Base-by-base conservation (phyloP, 2,888 invertebrate species). In the Syrphus vitripennis region DNA sequence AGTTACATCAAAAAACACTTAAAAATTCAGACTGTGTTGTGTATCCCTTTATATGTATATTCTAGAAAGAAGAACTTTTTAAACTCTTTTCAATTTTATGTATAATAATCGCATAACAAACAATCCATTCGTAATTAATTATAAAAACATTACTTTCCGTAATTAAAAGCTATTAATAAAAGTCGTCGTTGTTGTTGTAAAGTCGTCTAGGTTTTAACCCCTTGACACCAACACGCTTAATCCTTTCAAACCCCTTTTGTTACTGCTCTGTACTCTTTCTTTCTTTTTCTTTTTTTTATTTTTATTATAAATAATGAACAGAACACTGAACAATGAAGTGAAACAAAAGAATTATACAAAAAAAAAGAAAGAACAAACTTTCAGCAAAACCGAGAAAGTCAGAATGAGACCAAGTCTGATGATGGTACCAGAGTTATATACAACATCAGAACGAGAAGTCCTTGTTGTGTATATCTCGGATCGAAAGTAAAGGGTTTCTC, bases 131-230 rank as follows among this genome's bases (percentile, higher is more conserved):
- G 77, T 81, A 77, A 81, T 87, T 83, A 87, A 87, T 87, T 83
- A 87, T 87, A 83, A 82, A 83, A 83, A 87, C 87, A 87, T 83
- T 87, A 87, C 87, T 87, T 75, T 83, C 87, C 71, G 74, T 87
- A 87, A 87, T 87, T 87, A 87, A 86, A 86, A 86, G 86, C 86
- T 82, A 77, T 86, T 82, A 82, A 86, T 74, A 82, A 75, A 65
- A 78, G 79, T 65, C 81, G 26, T 77, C 69, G 82, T 80, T 75
- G 19, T 59, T 7, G 55, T 55, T 26, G 19, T 9, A 10, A 1
- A 3, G 34, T 45, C 81, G 86, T 81, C 86, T 86, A 78, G 82
- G 72, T 65, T 77, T 86, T 82, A 86, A 86, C 86, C 86, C 86
- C 86, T 82, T 86, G 86, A 86, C 86, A 86, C 77, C 82, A 82